Base-by-base conservation (phyloP, 2,113 vertebrate species). In the Tursiops truncatus region DNA sequence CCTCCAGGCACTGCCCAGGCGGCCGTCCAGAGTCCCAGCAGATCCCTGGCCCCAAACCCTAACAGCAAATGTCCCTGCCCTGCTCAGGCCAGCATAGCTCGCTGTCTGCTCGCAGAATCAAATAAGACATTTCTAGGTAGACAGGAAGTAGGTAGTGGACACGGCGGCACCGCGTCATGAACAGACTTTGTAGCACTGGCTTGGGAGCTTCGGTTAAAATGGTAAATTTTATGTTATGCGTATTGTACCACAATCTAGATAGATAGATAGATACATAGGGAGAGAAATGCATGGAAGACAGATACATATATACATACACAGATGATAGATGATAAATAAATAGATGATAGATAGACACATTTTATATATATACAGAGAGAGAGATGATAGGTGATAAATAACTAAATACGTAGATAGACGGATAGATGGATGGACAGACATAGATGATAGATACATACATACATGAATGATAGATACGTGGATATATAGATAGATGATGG, bases 131-230 rank as follows among this genome's bases (percentile, higher is more conserved):
- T 86, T 56, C 33, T 18, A 17, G 6, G 60, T 26, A 25, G 60
- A 25, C 26, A 23, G 60, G 60, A 87, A 71, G 10, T 0, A 38
- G 84, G 5, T 0, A 41, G 17, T 3, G 60, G 60, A 13, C n/a
- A 9, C 14, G n/a, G 6, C 8, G 67, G 10, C 25, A 20, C 2
- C 18, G 8, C 3, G 1, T 9, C 8, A n/a, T 20, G 25, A 71
- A 58, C 3, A 17, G 68, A 12, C n/a, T 53, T 56, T 1, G 20
- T 1, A 25, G 4, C 17, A 5, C 25, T 14, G 17, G 41, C 13
- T 6, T 21, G 0, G 8, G 6, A 9, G 14, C 5, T 28, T 56
- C 28, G 17, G 33, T 53, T 70, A 13, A 31, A 73, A 38, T 4
- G 25, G 50, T 41, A 28, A 41, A 2, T 23, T 23, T 58, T 28